phyloP scores from a whole-genome alignment of 1,140 invertebrate genomes.

The Neodiprion fabricii region DNA sequence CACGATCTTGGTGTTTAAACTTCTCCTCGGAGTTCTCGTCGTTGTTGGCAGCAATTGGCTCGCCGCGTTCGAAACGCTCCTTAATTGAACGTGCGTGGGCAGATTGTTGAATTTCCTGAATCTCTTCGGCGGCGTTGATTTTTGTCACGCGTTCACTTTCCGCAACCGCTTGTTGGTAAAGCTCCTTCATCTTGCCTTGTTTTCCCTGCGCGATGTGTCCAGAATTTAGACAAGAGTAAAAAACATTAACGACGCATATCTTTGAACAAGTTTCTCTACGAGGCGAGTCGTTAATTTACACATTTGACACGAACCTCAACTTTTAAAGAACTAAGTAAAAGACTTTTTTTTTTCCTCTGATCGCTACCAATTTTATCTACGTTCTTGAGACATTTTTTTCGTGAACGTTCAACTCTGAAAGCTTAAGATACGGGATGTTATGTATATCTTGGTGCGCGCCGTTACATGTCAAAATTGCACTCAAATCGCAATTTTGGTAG shows the following conservation, averaged over 20 bases:
- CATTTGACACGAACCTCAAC: too few species aligned
- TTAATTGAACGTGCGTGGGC: constrained; percentile 76
- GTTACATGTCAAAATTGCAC: too few species aligned
- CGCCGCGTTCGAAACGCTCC: constrained; percentile 84
- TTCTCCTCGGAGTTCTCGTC: constrained; percentile 61
- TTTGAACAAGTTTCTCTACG: neutral
- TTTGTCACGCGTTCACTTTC: constrained; percentile 72
- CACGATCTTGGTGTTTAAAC: constrained; percentile 65
- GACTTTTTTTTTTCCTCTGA: too few species aligned
- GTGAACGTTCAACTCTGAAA: too few species aligned
- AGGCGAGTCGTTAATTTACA: too few species aligned
- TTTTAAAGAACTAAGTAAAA: too few species aligned
- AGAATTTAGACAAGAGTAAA: constrained; percentile 30
- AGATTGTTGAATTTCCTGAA: constrained; percentile 64
- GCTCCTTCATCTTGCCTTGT: constrained; percentile 88
- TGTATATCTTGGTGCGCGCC: too few species aligned
- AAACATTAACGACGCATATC: neutral
- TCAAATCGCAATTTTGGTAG: too few species aligned
- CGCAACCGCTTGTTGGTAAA: constrained; percentile 88
- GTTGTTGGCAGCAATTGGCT: constrained; percentile 65
- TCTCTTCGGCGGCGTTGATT: constrained; percentile 68
- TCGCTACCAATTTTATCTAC: too few species aligned
- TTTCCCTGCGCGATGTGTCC: constrained; percentile 68
- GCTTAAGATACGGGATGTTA: too few species aligned
- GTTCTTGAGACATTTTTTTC: too few species aligned